A percentile compares a stretch with the other conserved stretches of the same genome.
Evolutionary conservation across 1,140 invertebrate species (phyloP).

Genomic region (Bombus consobrinus): DNA sequence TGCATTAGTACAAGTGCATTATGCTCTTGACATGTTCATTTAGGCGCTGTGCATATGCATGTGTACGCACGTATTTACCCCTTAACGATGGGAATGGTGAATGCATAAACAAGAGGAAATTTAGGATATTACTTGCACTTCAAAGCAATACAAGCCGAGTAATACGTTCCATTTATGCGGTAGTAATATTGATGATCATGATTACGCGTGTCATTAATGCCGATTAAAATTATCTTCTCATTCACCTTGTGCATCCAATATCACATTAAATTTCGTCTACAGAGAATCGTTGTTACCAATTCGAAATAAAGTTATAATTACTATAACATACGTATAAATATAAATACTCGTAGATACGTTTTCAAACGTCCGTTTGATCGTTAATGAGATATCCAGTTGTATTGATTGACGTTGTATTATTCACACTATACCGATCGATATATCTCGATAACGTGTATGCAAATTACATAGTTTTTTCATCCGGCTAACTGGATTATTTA

Average conservation of each 20-base stretch:
- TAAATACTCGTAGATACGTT: background rate
- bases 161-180: conserved; percentile 6
- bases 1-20: conserved; percentile 63
- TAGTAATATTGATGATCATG: conserved; percentile 1
- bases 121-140: conserved; percentile 53
- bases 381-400: background rate
- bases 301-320: background rate
- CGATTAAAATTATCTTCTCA: conserved; percentile 54
- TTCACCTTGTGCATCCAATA: background rate
- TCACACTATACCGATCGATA: background rate
- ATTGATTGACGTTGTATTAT: background rate
- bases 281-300: too few species aligned
- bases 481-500: background rate
- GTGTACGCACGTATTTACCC: conserved; percentile 34
- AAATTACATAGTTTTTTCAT: background rate
- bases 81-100: conserved; percentile 42
- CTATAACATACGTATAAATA: background rate
- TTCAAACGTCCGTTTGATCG: too few species aligned
- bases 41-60: conserved; percentile 47
- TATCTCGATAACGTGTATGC: background rate
- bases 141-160: conserved; percentile 9
- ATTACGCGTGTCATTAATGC: conserved; percentile 48
- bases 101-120: conserved; percentile 63
- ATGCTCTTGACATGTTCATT: conserved; percentile 69
- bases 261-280: background rate